Percentiles rank a stretch among this genome's conserved stretches.
phyloP scores from a whole-genome alignment of 2,888 invertebrate genomes.

The Andrena flavipes region DNA sequence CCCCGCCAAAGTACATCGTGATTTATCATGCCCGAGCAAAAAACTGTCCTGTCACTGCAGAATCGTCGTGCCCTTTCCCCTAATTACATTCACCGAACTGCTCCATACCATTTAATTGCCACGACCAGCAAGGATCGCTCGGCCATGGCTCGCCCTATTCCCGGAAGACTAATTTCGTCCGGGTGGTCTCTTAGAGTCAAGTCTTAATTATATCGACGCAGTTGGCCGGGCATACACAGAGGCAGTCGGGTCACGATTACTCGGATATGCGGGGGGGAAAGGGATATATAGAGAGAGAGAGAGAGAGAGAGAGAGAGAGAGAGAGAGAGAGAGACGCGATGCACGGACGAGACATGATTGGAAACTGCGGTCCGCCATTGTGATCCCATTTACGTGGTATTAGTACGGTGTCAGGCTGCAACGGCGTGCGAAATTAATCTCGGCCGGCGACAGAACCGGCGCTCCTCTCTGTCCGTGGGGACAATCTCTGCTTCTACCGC shows the following conservation, averaged over 20 bases:
- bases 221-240: slow-evolving; percentile 65
- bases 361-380: slow-evolving; percentile 81
- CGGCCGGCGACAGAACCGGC: slow-evolving; percentile 70
- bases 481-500: slow-evolving; percentile 66
- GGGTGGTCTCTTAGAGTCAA: slow-evolving; percentile 58
- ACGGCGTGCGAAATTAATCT: slow-evolving; percentile 80
- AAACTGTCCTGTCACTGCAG: not conserved
- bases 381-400: slow-evolving; percentile 82
- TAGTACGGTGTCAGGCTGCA: slow-evolving; percentile 79
- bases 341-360: slow-evolving; percentile 76
- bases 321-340: slow-evolving; percentile 53
- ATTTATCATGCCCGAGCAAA: not conserved
- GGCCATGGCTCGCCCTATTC: slow-evolving; percentile 30
- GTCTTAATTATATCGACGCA: slow-evolving; percentile 75
- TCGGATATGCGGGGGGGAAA: slow-evolving; percentile 53
- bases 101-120: slow-evolving; percentile 35
- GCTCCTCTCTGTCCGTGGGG: slow-evolving; percentile 58
- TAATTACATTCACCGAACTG: slow-evolving; percentile 3
- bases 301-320: slow-evolving; percentile 24
- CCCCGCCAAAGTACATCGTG: not conserved
- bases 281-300: slow-evolving; percentile 20
- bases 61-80: not conserved
- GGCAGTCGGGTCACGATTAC: slow-evolving; percentile 70
- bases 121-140: not conserved
- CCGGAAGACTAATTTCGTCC: slow-evolving; percentile 67